A percentile compares a stretch with the other conserved stretches of the same genome.
Conservation (phyloP, 2,113 vertebrate genomes). For the Marmota flaviventris region DNA sequence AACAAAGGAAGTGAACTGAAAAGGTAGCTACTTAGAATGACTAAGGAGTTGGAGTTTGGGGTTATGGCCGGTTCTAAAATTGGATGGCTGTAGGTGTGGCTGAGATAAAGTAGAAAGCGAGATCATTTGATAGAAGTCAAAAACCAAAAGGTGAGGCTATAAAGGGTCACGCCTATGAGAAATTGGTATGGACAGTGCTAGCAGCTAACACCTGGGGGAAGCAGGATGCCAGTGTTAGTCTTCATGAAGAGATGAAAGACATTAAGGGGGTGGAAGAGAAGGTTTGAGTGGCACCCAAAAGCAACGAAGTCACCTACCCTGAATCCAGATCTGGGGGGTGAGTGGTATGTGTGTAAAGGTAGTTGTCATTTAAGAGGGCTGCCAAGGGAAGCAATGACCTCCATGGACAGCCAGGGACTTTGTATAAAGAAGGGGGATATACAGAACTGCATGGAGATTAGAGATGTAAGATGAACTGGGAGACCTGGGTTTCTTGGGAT, state of each 20-base stretch:
- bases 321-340: not conserved
- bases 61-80: not conserved
- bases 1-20: not conserved
- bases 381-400: not conserved
- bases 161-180: not conserved
- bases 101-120: not conserved
- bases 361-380: not conserved
- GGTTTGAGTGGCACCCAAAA: not conserved
- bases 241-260: not conserved
- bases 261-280: not conserved
- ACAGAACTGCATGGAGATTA: not conserved
- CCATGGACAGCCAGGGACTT: not conserved
- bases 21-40: not conserved
- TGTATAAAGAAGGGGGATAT: too few relatives aligned
- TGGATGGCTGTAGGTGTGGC: not conserved
- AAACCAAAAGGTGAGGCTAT: not conserved
- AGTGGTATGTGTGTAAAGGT: not conserved
- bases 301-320: not conserved
- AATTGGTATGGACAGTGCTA: not conserved
- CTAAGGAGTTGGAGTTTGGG: not conserved
- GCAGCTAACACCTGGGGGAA: not conserved
- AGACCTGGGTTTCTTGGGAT: not conserved
- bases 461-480: not conserved
- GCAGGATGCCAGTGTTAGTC: not conserved
- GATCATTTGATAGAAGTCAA: not conserved